phyloP scores from a whole-genome alignment of 30 jellyfish, hydroid and myxozoan species.

The Pelagia noctiluca region DNA sequence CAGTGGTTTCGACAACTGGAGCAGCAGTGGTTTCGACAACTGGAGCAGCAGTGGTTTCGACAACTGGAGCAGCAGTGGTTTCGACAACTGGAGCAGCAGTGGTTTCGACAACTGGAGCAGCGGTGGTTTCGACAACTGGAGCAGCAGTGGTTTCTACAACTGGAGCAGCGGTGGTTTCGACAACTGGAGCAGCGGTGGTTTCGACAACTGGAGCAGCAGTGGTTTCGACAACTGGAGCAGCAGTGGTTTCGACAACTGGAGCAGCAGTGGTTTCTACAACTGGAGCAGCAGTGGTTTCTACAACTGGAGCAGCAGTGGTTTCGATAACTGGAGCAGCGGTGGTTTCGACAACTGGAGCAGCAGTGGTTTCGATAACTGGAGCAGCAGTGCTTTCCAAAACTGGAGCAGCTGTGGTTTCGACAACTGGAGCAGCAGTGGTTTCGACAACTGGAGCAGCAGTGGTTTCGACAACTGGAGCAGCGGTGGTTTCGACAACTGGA shows the following conservation, averaged over 20 bases:
- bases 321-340: slow-evolving; percentile 39
- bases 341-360: slow-evolving; percentile 43
- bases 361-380: slow-evolving; percentile 38
- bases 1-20: slow-evolving; percentile 44
- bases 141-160: slow-evolving; percentile 37
- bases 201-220: slow-evolving; percentile 39
- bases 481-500: slow-evolving; percentile 4
- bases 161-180: slow-evolving; percentile 44
- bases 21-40: slow-evolving; percentile 27
- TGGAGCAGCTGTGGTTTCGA: slow-evolving; percentile 56
- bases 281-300: slow-evolving; percentile 49
- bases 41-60: slow-evolving; percentile 32
- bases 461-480: slow-evolving; percentile 14
- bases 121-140: slow-evolving; percentile 49
- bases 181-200: slow-evolving; percentile 36
- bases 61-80: slow-evolving; percentile 49
- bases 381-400: slow-evolving; percentile 54
- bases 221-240: slow-evolving; percentile 45
- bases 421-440: slow-evolving; percentile 43
- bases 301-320: slow-evolving; percentile 39
- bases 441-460: slow-evolving; percentile 39
- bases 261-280: slow-evolving; percentile 40
- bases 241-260: slow-evolving; percentile 36
- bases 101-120: slow-evolving; percentile 47
- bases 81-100: slow-evolving; percentile 58